Evolutionary conservation across 2,888 invertebrate genomes (phyloP), one percentile per base, ranked within the genome.

Genomic region (Lobophora halterata): DNA sequence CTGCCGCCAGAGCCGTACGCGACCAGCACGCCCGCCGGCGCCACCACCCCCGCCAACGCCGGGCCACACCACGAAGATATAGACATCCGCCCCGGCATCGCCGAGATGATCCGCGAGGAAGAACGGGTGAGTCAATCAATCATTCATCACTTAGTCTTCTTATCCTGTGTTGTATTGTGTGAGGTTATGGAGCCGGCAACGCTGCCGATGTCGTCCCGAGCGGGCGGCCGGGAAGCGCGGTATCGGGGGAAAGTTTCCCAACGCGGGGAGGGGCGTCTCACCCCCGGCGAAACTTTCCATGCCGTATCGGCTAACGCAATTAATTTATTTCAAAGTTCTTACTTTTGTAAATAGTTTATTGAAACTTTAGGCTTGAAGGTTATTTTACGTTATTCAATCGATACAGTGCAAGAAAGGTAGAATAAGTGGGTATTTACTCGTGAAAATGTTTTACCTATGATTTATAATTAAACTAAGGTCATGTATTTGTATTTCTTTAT

Each of bases 71-170:
- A 87, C 30, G 96, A 96, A 68, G 96, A 96, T 81, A 90, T 95
- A 80, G 96, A 96, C 89, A 95, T 97, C 87, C 94, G 96, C 66
- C 97, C 97, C 32, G 97, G 96, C 85, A 97, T 96, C 89, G 96
- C 96, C 49, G 97, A 97, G 90, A 96, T 97, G 96, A 97, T 97
- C 76, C 93, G 96, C 78, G 97, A 97, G 91, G 97, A 97, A 89
- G 96, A 96, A 90, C 90, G 96, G 95, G 96, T 96, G 81, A 95
- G 96, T 95, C 36, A 32, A 3, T 8, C 3, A 10, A 5, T 12
- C 12, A 5, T 23, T 23, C 16, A 6, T 18, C 8, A 17, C 20
- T 9, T 19, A 3, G 5, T 19, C 7, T 10, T 16, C 14, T 14
- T 3, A 3, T 5, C 5, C 14, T 14, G 5, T 14, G 5, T 5